phyloP scores from a whole-genome alignment of 2,888 invertebrate genomes.

The Xanthorhoe designata region DNA sequence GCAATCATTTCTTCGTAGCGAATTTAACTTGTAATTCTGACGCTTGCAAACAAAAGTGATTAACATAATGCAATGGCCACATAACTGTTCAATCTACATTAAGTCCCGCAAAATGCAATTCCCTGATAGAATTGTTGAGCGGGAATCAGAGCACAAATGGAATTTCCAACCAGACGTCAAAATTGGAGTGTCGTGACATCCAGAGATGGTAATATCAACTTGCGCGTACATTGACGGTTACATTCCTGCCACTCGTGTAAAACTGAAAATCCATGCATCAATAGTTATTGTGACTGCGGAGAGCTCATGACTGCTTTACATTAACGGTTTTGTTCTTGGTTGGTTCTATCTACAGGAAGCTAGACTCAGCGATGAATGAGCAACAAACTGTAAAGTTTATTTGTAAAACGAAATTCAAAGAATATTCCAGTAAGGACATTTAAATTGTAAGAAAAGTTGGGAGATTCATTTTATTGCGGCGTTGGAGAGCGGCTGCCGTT shows the following conservation, averaged over 20 bases:
- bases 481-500: conserved; percentile 37
- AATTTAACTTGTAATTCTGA: conserved; percentile 7
- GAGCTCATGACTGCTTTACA: conserved; percentile 3
- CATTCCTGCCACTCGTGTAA: background rate
- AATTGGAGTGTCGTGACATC: conserved; percentile 4
- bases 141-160: conserved; percentile 31
- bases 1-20: background rate
- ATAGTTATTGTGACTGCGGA: background rate
- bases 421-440: conserved; percentile 35
- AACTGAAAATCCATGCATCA: background rate
- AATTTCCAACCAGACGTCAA: conserved; percentile 17
- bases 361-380: conserved; percentile 8
- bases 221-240: conserved; percentile 2
- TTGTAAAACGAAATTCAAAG: conserved; percentile 24
- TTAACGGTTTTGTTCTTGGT: background rate
- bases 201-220: background rate
- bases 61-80: conserved; percentile 8
- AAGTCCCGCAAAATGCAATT: conserved; percentile 38
- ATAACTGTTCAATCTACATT: conserved; percentile 28
- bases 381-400: conserved; percentile 1
- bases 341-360: background rate
- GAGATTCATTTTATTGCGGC: conserved; percentile 36
- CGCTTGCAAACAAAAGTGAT: conserved; percentile 18
- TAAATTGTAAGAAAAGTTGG: conserved; percentile 38
- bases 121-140: conserved; percentile 35